A percentile compares a stretch with the other conserved stretches of the same genome.
phyloP scores from a whole-genome alignment of 2,888 invertebrate species.

The Watsonalla binaria region DNA sequence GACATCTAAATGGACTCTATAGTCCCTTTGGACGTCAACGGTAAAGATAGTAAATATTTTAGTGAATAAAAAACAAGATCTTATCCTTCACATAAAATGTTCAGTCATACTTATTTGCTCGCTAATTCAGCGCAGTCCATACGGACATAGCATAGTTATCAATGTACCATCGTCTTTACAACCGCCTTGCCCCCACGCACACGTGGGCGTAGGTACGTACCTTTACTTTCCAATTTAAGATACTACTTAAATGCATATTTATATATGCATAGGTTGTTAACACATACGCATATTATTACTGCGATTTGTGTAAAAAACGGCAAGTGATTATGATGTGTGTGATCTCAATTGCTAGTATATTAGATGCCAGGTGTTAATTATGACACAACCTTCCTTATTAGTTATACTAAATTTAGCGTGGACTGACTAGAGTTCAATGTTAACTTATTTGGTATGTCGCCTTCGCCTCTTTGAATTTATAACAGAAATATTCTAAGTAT shows the following conservation, averaged over 20 bases:
- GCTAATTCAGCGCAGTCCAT: too few species aligned
- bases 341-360: neutral
- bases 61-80: too few species aligned
- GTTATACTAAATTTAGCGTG: neutral
- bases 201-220: conserved; percentile 36
- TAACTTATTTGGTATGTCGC: neutral
- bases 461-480: too few species aligned
- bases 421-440: neutral
- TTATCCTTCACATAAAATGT: too few species aligned
- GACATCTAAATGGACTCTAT: too few species aligned
- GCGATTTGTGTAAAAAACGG: neutral
- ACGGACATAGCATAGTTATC: neutral
- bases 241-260: conserved; percentile 18
- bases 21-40: too few species aligned
- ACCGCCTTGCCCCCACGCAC: conserved; percentile 37
- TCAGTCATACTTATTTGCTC: too few species aligned
- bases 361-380: neutral
- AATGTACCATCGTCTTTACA: neutral
- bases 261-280: conserved; percentile 14
- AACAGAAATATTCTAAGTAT: too few species aligned
- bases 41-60: too few species aligned
- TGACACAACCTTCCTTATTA: neutral
- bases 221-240: conserved; percentile 63
- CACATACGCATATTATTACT: neutral
- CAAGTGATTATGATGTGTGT: neutral